Evolutionary conservation across 2,888 invertebrate species (phyloP), one percentile per base, ranked within the genome.

Genomic region (Helobdella robusta): DNA sequence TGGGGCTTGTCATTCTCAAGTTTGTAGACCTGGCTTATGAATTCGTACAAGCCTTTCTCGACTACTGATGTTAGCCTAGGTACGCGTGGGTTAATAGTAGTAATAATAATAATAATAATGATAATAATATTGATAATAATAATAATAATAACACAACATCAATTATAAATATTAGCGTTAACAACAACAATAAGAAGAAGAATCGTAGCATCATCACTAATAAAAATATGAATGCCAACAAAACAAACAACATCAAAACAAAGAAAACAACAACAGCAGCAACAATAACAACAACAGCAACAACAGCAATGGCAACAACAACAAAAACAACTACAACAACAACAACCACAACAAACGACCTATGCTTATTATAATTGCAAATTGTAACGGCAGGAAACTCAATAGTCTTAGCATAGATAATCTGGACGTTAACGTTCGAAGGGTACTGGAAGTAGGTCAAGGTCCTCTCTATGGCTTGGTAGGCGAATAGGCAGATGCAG

Each of bases 341-440:
- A 61, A 28, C 46, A 15, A 30, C n/a, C 8, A 15, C 0, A 50
- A 1, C 8, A 44, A 30, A 20, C 34, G 23, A 67, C 70, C 68
- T 67, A 65, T 64, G 64, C 18, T 64, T 68, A 54, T 70, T 70
- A 52, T 70, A 70, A 61, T 70, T 70, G 65, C 70, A 70, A 34
- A 70, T 69, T 25, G 70, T 70, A 23, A 70, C 70, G 6, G 66
- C 66, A 2, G 70, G 70, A 36, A 69, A 70, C 23, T 66, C 67
- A 18, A 70, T n/a, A 2, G 23, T 25, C 4, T 58, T 56, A 11
- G 23, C 34, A 44, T 69, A 69, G 44, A 65, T 44, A 18, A 70
- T 52, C 35, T 69, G 40, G 30, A 70, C 61, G 65, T 70, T 70
- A 64, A 69, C 62, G 34, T 66, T 69, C 28, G 66, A 56, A 15